Conservation (phyloP, 2,797 vertebrate species). For the Neopelma chrysocephalum region DNA sequence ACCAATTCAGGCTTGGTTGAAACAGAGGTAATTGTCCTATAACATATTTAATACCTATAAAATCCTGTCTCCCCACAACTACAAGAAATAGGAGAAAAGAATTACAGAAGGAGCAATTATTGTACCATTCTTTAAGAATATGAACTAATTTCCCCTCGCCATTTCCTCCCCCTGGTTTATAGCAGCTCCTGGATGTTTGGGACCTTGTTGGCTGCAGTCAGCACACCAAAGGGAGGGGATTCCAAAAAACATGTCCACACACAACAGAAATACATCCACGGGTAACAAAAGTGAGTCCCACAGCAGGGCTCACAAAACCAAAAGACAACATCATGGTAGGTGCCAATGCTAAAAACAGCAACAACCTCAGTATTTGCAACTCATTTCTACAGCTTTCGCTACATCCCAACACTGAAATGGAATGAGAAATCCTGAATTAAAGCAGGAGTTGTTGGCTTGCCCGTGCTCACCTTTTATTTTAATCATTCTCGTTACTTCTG, state of each 20-base stretch:
- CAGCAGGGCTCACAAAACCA: not conserved
- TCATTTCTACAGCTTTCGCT: not conserved
- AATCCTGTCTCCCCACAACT: constrained; percentile 35
- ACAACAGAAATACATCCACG: not conserved
- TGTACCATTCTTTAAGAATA: not conserved
- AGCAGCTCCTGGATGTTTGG: not conserved
- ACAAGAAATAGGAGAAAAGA: constrained; percentile 6
- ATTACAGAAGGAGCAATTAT: constrained; percentile 35
- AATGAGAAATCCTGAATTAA: not conserved
- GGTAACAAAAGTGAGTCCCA: not conserved
- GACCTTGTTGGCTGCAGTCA: not conserved
- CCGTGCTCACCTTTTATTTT: not conserved
- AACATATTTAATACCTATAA: constrained; percentile 51
- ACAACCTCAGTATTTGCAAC: not conserved
- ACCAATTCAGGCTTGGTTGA: constrained; percentile 41
- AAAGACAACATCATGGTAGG: not conserved
- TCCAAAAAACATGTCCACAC: not conserved
- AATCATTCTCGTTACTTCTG: not conserved
- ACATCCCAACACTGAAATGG: not conserved
- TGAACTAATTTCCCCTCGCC: not conserved
- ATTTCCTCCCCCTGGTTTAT: not conserved
- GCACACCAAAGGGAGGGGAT: not conserved
- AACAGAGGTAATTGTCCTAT: constrained; percentile 49
- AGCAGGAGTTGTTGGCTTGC: not conserved
- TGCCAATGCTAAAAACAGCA: not conserved